Evolutionary conservation across 30 jellyfish, hydroid and myxozoan genomes (phyloP), one percentile per base, ranked within the genome.

Genomic region (Phacellophora camtschatica): DNA sequence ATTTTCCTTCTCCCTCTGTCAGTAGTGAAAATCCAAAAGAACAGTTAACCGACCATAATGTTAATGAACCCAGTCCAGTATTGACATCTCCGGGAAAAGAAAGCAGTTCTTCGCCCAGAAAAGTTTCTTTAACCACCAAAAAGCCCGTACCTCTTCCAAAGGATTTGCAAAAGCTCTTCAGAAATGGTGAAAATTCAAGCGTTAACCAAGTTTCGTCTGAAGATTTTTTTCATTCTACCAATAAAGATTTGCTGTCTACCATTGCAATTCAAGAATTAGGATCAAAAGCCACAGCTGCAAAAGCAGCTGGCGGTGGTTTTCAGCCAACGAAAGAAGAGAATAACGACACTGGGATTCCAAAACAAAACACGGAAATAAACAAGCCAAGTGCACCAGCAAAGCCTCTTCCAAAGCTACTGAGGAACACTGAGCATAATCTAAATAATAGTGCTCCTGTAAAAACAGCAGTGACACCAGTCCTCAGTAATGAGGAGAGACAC

Each of bases 141-240:
- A 71, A 50, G 67, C 74, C 86, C 10, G 75, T 32, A 18, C 86
- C 43, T 9, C 19, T 12, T 8, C 64, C 74, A 0, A 73, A 56
- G 43, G 74, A 73, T 55, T 53, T 50, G 12, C 50, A 15, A 23
- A 61, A 28, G 28, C 2, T 28, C 8, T 25, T 15, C 28, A 16
- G 31, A 34, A 36, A 16, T 5, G 24, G 31, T 1, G 43, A 48
- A 29, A 15, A 2, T 28, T 30, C 74, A 0, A 36, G 50, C n/a
- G n/a, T 3, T 12, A 12, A 5, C 12, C 29, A 5, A 3, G n/a
- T 30, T 49, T 4, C n/a, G 22, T 30, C 64, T 30, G 64, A 49
- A 7, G 55, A 7, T 15, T 30, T 30, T 12, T 3, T 3, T 3
- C 5, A 5, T 12, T 3, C n/a, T n/a, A n/a, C n/a, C n/a, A n/a